Evolutionary conservation across 2,797 vertebrate genomes (phyloP), one percentile per base, ranked within the genome.

Genomic region (Echiichthys vipera): DNA sequence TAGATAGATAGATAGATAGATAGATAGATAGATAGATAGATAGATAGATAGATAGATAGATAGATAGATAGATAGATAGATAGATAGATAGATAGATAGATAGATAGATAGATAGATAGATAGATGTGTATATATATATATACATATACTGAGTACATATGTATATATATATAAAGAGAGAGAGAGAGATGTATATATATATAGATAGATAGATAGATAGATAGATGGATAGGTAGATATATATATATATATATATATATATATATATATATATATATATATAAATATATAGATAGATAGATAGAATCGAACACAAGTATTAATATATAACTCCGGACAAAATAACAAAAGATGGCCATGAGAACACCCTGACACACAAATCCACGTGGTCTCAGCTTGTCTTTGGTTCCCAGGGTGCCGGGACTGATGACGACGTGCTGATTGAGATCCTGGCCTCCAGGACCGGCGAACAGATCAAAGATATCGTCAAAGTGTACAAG

Each of bases 371-470:
- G 18, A 54, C n/a, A n/a, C 37, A 66, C 5, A 45, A 27, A 9
- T 65, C 34, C 12, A 29, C 57, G 24, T 43, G 9, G 34, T 64
- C 59, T 62, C 32, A 43, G 15, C 29, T 37, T 83, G 65, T 62
- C 18, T 86, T 74, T 78, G 63, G n/a, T 54, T 84, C 80, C 71
- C 84, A 99, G 98, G 97, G 98, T 61, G 95, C 95, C 7, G 98
- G 98, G 65, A 99, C 98, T 27, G 78, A 97, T 68, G 98, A 99
- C 78, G 93, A 96, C 7, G 95, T 97, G 64, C 84, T 99, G 89
- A 96, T 96, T 30, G 97, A 99, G 93, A 98, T 99, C 81, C 88
- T 99, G 90, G 96, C 97, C 24, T 99, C 98, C 57, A 96, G 97
- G 91, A 97, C 95, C 9, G 85, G 94, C 0, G 88, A 90, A 0